Conservation (phyloP, 2,888 invertebrate genomes). For the Platycnemis pennipes region DNA sequence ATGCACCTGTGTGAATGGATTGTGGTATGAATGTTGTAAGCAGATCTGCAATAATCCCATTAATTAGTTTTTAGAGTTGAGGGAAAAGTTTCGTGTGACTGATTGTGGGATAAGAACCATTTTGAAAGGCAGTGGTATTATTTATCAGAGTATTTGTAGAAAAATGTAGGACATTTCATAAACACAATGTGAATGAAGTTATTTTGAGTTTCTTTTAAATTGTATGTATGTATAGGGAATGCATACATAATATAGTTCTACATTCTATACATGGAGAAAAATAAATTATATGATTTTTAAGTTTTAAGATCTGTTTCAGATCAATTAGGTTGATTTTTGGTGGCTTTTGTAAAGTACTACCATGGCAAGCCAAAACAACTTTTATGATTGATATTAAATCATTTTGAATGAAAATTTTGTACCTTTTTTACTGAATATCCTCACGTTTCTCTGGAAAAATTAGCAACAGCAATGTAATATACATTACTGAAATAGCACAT, state of each 20-base stretch:
- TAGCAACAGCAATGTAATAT: conserved; percentile 63
- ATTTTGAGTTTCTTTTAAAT: conserved; percentile 61
- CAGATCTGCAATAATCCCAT: conserved; percentile 68
- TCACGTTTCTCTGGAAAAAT: conserved; percentile 60
- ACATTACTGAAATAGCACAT: conserved; percentile 54
- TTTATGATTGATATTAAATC: conserved; percentile 67
- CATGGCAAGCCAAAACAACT: conserved; percentile 62
- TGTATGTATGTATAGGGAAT: conserved; percentile 58
- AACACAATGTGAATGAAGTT: conserved; percentile 61
- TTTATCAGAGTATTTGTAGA: conserved; percentile 69
- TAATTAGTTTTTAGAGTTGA: conserved; percentile 23
- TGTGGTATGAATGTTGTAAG: conserved; percentile 57
- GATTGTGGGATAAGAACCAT: conserved; percentile 68
- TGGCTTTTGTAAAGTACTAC: conserved; percentile 66
- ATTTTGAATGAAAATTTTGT: conserved; percentile 68
- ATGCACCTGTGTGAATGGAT: conserved; percentile 56
- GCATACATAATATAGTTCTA: conserved; percentile 65
- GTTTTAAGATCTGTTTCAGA: conserved; percentile 63
- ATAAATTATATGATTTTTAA: conserved; percentile 65
- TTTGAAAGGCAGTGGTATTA: conserved; percentile 67
- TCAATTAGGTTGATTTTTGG: conserved; percentile 61
- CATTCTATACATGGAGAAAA: conserved; percentile 50
- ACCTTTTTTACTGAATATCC: conserved; percentile 67
- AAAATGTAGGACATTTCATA: conserved; percentile 59
- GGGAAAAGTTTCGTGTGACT: conserved; percentile 60